Conservation (phyloP, 2,113 vertebrate genomes). For the Pseudorasbora parva region DNA sequence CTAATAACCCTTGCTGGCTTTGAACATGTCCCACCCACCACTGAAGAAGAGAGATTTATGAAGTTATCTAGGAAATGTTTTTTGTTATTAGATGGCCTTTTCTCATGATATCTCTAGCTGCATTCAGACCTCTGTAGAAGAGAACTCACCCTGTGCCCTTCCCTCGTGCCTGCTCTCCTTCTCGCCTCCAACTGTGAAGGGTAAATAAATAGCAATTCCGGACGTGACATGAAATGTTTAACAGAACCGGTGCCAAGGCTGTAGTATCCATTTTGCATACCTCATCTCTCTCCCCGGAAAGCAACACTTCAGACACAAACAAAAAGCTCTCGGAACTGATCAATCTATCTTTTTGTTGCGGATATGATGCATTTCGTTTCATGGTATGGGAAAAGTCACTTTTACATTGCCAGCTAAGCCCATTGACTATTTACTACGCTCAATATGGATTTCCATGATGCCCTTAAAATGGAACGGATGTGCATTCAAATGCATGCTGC, state of each 20-base stretch:
- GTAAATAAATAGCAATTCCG: slow-evolving; percentile 31
- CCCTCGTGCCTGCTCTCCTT: not conserved
- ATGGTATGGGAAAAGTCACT: not conserved
- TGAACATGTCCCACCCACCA: not conserved
- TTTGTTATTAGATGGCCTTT: slow-evolving; percentile 5
- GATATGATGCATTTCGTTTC: not conserved
- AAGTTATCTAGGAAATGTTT: not conserved
- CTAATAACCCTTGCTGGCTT: too few species aligned
- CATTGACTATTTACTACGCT: slow-evolving; percentile 40
- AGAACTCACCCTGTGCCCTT: not conserved
- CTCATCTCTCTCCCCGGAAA: not conserved
- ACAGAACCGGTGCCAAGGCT: not conserved
- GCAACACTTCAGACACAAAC: not conserved
- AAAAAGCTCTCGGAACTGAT: slow-evolving; percentile 1
- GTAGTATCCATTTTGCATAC: slow-evolving; percentile 11
- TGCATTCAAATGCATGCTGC: not conserved
- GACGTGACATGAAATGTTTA: slow-evolving; percentile 28
- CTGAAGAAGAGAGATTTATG: not conserved
- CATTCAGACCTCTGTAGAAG: not conserved
- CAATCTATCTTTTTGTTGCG: not conserved
- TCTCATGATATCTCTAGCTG: slow-evolving; percentile 1
- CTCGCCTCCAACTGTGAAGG: slow-evolving; percentile 39
- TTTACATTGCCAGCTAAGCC: not conserved
- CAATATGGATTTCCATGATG: slow-evolving; percentile 46
- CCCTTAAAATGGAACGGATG: not conserved